A percentile compares a stretch with the other conserved stretches of the same genome.
These are phyloP conservation scores for Hydrolagus affinis DNA, from an alignment of 2,113 vertebrate genomes.

Conservation along the genomic window DNA sequence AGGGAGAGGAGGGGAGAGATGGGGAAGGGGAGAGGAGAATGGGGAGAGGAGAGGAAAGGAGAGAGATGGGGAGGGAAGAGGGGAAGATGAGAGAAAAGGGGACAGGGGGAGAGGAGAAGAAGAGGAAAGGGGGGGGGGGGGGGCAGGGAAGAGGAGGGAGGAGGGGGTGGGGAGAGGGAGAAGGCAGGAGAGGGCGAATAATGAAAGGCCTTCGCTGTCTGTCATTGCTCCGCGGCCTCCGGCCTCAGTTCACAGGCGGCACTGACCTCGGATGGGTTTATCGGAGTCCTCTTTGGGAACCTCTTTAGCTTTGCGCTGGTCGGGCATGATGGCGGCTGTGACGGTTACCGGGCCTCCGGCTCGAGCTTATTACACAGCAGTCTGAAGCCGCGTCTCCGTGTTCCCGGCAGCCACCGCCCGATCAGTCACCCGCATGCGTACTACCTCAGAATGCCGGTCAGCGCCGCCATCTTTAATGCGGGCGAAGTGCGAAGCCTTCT, in stretches of 20 bases:
- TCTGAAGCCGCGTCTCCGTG: conserved; percentile 49
- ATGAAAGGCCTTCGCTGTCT: too few species aligned
- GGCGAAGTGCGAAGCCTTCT: too few species aligned
- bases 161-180: too few species aligned
- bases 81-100: too few species aligned
- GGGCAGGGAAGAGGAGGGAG: too few species aligned
- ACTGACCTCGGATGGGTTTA: conserved; percentile 75
- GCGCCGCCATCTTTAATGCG: not conserved
- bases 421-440: not conserved
- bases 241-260: too few species aligned
- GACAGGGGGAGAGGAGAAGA: too few species aligned
- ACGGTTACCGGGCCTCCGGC: not conserved
- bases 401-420: not conserved
- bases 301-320: conserved; percentile 85
- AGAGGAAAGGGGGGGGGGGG: too few species aligned
- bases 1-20: not conserved
- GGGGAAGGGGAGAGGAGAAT: not conserved
- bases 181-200: too few species aligned
- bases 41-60: not conserved
- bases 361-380: conserved; percentile 61
- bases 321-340: conserved; percentile 62
- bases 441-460: conserved; percentile 3
- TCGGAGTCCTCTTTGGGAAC: conserved; percentile 80
- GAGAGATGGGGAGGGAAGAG: too few species aligned
- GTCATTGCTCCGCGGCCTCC: not conserved